A percentile compares a stretch with the other conserved stretches of the same genome.
Evolutionary conservation across 1,140 invertebrate species (phyloP).

Genomic region (Protaetia brevitarsis): DNA sequence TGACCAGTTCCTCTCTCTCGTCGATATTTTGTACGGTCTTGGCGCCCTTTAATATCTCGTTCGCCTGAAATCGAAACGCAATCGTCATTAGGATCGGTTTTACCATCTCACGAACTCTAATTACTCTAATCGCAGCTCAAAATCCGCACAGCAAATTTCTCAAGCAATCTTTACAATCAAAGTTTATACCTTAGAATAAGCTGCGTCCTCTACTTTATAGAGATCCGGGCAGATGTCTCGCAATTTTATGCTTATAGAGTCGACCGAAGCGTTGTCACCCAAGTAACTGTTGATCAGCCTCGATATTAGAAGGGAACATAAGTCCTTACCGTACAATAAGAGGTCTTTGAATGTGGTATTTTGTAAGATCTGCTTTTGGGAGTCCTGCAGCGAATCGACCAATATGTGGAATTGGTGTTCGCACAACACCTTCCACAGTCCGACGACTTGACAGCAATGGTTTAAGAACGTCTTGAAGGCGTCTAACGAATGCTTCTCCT

Average conservation of each 20-base stretch:
- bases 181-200: conserved; percentile 78
- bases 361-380: conserved; percentile 58
- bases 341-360: conserved; percentile 70
- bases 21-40: conserved; percentile 64
- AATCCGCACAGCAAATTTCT: too few species aligned
- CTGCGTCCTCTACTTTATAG: conserved; percentile 93
- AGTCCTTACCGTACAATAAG: conserved; percentile 78
- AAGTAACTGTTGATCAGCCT: conserved; percentile 83
- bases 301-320: conserved; percentile 71
- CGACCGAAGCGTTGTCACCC: conserved; percentile 90
- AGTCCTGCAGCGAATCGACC: conserved; percentile 60
- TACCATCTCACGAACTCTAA: too few species aligned
- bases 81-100: too few species aligned
- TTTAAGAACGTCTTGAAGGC: conserved; percentile 74
- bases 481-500: conserved; percentile 71
- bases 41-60: conserved; percentile 81
- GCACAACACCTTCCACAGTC: conserved; percentile 89
- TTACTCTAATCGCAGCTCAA: too few species aligned
- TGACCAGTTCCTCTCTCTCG: conserved; percentile 70
- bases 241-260: conserved; percentile 84
- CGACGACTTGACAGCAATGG: conserved; percentile 84
- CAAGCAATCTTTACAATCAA: neutral
- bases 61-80: conserved; percentile 59
- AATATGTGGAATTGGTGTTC: conserved; percentile 91
- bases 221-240: conserved; percentile 89